A percentile compares a stretch with the other conserved stretches of the same genome.
Conservation (phyloP, 2,888 invertebrate genomes). For the Cyrtodaria siliqua region DNA sequence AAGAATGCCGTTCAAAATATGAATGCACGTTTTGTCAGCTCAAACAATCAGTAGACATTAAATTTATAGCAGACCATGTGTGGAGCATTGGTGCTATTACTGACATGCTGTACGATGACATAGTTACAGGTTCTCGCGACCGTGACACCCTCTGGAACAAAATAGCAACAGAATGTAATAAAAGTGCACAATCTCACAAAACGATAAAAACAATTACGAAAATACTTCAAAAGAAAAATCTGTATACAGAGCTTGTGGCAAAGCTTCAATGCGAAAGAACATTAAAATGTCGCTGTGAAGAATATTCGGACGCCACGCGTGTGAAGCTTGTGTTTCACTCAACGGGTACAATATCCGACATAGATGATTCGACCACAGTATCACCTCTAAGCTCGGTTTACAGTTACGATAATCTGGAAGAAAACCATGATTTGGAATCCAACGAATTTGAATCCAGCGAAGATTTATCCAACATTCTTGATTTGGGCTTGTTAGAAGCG, state of each 20-base stretch:
- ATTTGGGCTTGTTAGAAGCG: too few relatives aligned
- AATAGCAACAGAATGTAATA: conserved; percentile 1
- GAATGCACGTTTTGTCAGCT: background rate
- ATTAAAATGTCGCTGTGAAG: background rate
- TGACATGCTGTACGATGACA: background rate
- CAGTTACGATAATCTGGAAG: too few relatives aligned
- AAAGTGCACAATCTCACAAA: background rate
- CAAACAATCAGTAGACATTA: background rate
- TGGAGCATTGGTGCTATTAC: conserved; percentile 4
- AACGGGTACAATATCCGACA: background rate
- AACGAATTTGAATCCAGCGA: too few relatives aligned
- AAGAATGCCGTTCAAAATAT: background rate
- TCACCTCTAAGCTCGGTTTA: background rate
- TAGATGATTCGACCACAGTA: background rate
- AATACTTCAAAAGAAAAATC: background rate
- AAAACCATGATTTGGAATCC: too few relatives aligned
- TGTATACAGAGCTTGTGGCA: background rate
- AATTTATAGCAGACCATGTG: background rate
- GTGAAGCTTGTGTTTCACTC: too few relatives aligned
- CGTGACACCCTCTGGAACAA: background rate
- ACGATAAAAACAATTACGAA: background rate
- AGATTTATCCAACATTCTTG: too few relatives aligned
- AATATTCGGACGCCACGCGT: background rate
- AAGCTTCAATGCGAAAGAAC: background rate
- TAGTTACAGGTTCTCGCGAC: background rate